These are phyloP conservation scores for Petrocephalus sullivani DNA, from an alignment of 2,797 vertebrate genomes.

Conservation along the genomic window DNA sequence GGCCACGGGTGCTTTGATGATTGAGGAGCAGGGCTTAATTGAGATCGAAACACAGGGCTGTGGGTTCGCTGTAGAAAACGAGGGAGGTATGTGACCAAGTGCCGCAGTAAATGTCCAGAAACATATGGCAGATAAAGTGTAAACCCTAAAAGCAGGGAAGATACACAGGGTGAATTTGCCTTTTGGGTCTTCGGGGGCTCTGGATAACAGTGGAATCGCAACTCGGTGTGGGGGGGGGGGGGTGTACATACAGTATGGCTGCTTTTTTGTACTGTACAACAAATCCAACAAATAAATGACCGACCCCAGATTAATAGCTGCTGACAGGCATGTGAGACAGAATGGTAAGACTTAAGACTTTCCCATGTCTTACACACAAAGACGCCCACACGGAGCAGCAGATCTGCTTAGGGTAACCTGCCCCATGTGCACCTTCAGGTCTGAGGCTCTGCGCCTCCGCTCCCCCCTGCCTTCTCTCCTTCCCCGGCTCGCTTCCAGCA, in stretches of 20 bases:
- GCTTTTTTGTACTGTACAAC: neutral
- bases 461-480: neutral
- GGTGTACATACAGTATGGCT: too few relatives aligned
- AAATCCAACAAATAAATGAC: neutral
- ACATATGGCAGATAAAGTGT: neutral
- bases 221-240: neutral
- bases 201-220: neutral
- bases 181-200: neutral
- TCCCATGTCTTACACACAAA: neutral
- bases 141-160: neutral
- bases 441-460: neutral
- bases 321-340: neutral
- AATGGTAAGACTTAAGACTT: neutral
- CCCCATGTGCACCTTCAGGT: neutral
- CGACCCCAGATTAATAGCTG: neutral
- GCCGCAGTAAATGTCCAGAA: neutral
- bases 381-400: neutral
- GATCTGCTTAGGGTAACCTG: neutral
- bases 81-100: neutral
- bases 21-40: neutral
- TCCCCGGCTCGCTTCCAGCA: neutral
- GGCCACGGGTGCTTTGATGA: neutral
- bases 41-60: neutral
- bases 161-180: neutral
- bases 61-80: neutral